Base-by-base conservation (phyloP, 2,797 vertebrate genomes). In the Pseudopleuronectes americanus region DNA sequence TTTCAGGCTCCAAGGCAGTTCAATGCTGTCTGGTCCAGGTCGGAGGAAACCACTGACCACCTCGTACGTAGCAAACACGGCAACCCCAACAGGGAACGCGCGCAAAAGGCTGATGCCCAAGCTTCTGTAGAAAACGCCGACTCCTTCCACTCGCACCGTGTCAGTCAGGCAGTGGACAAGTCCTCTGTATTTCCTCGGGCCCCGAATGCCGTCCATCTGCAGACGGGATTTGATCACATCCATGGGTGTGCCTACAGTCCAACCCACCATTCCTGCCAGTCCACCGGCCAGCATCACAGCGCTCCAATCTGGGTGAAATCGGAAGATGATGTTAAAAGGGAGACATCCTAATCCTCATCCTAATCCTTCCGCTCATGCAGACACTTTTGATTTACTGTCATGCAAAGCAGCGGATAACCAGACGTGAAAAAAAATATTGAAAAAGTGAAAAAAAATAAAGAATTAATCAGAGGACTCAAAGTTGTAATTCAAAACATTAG, bases 171-270 rank as follows among this genome's bases (percentile, higher is more conserved):
- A 98, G 85, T 99, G 96, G 8, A 94, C 5, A 1, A 97, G 91
- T 38, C 97, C 96, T 49, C 68, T 93, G 90, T 96, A 98, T 43
- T 83, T 93, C 71, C 71, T 93, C 17, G 80, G 87, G 2, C 90
- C 94, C 1, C 71, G 89, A 2, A 21, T 31, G 1, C 95, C 95
- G 0, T 96, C 96, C 7, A 86, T 91, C 86, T 99, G 97, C 85
- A 99, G 90, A 2, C 97, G 95, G 0, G 97, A 94, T 83, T 99
- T 99, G 81, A 99, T 93, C 83, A 99, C 96, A 1, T 99, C 97
- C 96, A 99, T 96, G 33, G 97, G 97, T 0, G 96, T 97, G 16
- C 90, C 96, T 8, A 96, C 64, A 0, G 92, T 92, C 97, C 97
- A 99, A 36, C 93, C 96, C 47, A 94, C 81, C 45, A 94, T 94